Evolutionary conservation across 2,113 vertebrate species (phyloP), one percentile per base, ranked within the genome.

Genomic region (Tor tambroides): DNA sequence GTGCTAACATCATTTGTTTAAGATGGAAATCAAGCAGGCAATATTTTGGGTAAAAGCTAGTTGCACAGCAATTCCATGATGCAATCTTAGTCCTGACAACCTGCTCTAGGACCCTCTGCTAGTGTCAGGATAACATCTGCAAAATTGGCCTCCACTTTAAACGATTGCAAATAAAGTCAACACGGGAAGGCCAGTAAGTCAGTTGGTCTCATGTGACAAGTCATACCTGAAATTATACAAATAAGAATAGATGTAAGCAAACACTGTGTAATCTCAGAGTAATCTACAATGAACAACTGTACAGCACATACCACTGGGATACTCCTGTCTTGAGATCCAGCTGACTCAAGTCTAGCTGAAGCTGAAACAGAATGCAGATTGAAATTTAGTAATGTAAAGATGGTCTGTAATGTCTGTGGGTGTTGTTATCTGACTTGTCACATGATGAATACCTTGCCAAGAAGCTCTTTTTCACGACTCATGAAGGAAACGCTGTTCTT

Each of bases 401-500:
- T n/a, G 85, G 71, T 61, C 35, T n/a, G n/a, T 12, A 30, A 30
- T 77, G 30, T 80, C 11, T 80, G 30, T n/a, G 51, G 51, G 17
- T 54, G 23, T 9, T 80, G 49, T 49, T 77, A 28, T 71, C 69
- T 23, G 8, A 71, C 43, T 10, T 3, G 17, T 38, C 32, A 11
- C 14, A 4, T 32, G 72, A 89, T 10, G 72, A 61, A 59, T 91
- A 98, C 97, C 96, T 97, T 98, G 80, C 97, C 97, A 32, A 98
- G 93, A 15, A 95, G 92, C 91, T 98, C 97, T 79, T 92, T 95
- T 87, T 97, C 97, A 88, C 97, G 93, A 38, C 97, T 96, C 95
- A 98, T 96, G 91, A 98, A 98, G 87, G 97, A 97, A 59, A 95
- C 93, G 0, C 89, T 95, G 89, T 97, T 96, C 92, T 98, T 98